Evolutionary conservation across 2,888 invertebrate species (phyloP), one percentile per base, ranked within the genome.

Genomic region (Caradrina clavipalpis): DNA sequence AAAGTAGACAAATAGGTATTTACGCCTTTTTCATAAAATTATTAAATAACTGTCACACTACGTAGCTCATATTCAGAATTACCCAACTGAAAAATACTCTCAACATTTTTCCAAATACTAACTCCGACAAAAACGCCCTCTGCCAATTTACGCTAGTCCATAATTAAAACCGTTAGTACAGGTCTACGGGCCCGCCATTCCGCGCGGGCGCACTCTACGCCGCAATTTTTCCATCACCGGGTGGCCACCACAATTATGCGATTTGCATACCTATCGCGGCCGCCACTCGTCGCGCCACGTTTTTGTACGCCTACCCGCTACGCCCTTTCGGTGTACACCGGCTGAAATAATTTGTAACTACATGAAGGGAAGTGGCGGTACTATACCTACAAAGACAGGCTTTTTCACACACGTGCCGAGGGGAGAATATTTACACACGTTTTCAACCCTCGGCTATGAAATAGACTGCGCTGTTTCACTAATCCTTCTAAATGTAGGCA

Each of bases 201-300:
- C 80, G 76, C 73, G 76, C 73, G 70, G 70, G 70, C 71, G 80
- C 76, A 74, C 84, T 53, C 73, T 88, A 83, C 73, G 55, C 81
- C 67, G 68, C 73, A 82, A 75, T 80, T 82, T 81, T 83, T 81
- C 79, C 79, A 81, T 83, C 73, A 78, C 67, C 80, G 75, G 76
- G 75, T 73, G 77, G 76, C 76, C 76, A 80, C 85, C 88, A 86
- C 91, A 91, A 92, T 92, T 91, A 92, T 88, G 84, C 83, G 87
- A 92, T 92, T 92, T 92, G 91, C 92, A 92, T 92, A 87, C 81
- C 86, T 86, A 88, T 89, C 91, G 84, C 82, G 78, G 85, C 84
- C 84, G 80, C 81, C 85, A 68, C 76, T 73, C 80, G 73, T 45
- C 67, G 59, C 73, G 73, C 73, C 83, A 78, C 65, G 69, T 81